Base-by-base conservation (phyloP, 1,140 invertebrate genomes). In the Drosophila saltans region DNA sequence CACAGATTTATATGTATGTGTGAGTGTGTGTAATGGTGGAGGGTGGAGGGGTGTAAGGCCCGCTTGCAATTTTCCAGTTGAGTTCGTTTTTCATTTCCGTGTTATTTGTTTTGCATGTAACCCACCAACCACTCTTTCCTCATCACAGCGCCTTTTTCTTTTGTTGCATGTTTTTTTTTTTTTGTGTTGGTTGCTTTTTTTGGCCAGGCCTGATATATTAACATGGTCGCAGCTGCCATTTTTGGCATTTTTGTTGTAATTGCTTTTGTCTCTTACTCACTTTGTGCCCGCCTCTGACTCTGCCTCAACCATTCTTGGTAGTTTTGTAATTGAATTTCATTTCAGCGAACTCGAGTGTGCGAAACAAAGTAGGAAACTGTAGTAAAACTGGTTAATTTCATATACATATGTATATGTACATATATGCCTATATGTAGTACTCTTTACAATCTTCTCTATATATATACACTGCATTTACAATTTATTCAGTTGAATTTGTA, bases 31-130 rank as follows among this genome's bases (percentile, higher is more conserved):
- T 16, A 65, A 61, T 30, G 67, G 40, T 9, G 7, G 11, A 24
- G 36, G 61, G 33, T 5, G 61, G 30, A 30, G 43, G 36, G 65
- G 33, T 3, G 33, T 5, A 36, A 36, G 33, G 33, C 3, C 6
- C 57, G 63, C 76, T 70, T 83, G 84, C 84, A 88, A 84, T 88
- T 89, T 88, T 88, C 80, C 84, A 89, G 84, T 80, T 65, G 83
- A 78, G 84, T 88, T 88, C 83, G 77, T 84, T 84, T 88, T 89
- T 88, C 84, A 89, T 89, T 88, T 88, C 84, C 77, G 66, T 88
- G 66, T 84, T 88, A 89, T 88, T 88, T 88, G 84, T 78, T 88
- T 88, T 89, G 72, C 80, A 89, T 88, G 55, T 56, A 56, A 66
- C 74, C 55, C 75, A 16, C 52, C 60, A 61, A 11, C 21, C 45